Conservation (phyloP, 2,797 vertebrate genomes). For the Pteronotus mesoamericanus region DNA sequence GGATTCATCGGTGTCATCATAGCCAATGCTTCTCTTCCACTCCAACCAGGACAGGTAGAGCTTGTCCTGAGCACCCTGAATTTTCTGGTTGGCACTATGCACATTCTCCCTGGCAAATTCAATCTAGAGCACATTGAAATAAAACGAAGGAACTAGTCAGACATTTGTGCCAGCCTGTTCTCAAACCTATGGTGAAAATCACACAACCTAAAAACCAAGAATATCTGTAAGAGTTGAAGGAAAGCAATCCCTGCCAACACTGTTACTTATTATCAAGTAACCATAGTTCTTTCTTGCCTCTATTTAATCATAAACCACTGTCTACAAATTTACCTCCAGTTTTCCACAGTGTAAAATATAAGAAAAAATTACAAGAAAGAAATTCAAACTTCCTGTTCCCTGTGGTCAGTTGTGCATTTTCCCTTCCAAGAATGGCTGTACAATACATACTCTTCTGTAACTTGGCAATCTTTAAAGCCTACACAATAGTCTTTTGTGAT, state of each 20-base stretch:
- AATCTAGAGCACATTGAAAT: slow-evolving; percentile 84
- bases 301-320: background rate
- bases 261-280: background rate
- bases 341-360: background rate
- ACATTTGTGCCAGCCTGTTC: background rate
- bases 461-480: background rate
- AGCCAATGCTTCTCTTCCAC: slow-evolving; percentile 84
- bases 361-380: background rate
- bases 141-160: background rate
- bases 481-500: background rate
- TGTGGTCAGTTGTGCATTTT: background rate
- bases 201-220: background rate
- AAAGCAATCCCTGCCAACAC: background rate
- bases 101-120: slow-evolving; percentile 90
- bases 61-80: slow-evolving; percentile 86
- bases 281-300: background rate
- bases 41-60: slow-evolving; percentile 83
- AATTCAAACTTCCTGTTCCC: background rate
- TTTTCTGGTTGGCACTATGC: slow-evolving; percentile 87
- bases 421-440: background rate
- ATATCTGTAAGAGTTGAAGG: background rate
- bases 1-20: slow-evolving; percentile 76
- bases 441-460: background rate
- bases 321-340: background rate
- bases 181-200: background rate